phyloP scores from a whole-genome alignment of 2,797 vertebrate species.

The Alauda arvensis region DNA sequence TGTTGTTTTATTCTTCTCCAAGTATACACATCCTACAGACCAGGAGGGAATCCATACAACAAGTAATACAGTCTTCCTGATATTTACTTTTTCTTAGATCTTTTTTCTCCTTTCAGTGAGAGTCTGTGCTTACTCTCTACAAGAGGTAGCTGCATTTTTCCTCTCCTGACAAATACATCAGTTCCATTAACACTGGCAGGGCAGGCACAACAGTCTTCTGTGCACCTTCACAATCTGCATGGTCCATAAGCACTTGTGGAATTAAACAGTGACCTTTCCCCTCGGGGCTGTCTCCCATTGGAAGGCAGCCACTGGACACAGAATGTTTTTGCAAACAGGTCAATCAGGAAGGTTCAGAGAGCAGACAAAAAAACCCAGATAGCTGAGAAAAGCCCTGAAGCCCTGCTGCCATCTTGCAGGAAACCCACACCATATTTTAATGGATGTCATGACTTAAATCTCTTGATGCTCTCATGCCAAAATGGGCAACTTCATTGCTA shows the following conservation, averaged over 20 bases:
- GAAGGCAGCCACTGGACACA: not conserved
- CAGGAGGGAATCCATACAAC: not conserved
- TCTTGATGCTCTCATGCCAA: not conserved
- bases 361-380: not conserved
- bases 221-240: not conserved
- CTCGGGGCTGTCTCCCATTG: not conserved
- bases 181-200: conserved; percentile 2
- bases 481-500: not conserved
- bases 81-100: not conserved
- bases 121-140: not conserved
- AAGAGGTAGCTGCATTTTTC: not conserved
- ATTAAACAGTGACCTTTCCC: conserved; percentile 27
- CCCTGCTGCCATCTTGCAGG: not conserved
- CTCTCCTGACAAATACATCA: not conserved
- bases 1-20: not conserved
- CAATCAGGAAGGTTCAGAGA: conserved; percentile 25
- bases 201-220: not conserved
- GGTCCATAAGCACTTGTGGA: conserved; percentile 26
- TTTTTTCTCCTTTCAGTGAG: not conserved
- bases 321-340: conserved; percentile 49
- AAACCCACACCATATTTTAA: conserved; percentile 31
- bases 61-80: not conserved
- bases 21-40: not conserved
- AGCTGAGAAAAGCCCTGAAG: not conserved
- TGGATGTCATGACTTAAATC: not conserved